Base-by-base conservation (phyloP, 2,888 invertebrate genomes). In the Ectemnius cavifrons region DNA sequence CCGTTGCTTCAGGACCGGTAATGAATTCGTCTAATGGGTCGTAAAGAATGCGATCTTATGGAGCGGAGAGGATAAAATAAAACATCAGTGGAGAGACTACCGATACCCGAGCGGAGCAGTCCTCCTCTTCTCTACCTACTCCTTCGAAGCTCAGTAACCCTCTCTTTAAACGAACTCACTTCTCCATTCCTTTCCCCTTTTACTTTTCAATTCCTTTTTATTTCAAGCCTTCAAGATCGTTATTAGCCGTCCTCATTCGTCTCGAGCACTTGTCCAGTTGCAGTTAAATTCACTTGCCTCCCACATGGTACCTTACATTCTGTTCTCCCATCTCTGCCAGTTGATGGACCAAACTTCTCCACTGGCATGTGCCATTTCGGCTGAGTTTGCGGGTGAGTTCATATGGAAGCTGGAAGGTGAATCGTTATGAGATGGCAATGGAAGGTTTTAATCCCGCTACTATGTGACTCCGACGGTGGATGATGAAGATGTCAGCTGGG, bases 1-100 rank as follows among this genome's bases (percentile, higher is more conserved):
- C 86, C 83, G 86, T 86, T 87, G 87, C 89, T 86, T 77, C 83
- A 81, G 87, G 37, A 87, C 88, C 78, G 87, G 89, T 90, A 91
- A 91, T 90, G 90, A 91, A 90, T 91, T 90, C 90, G 89, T 91
- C 90, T 90, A 90, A 91, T 91, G 90, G 90, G 88, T 90, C 90
- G 89, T 91, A 91, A 91, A 90, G 89, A 90, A 91, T 90, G 89
- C 88, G 90, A 90, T 90, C 89, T 91, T 90, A 91, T 89, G 89
- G 90, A 88, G 88, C 89, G 87, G 81, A 85, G 87, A 84, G 87
- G 87, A 89, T 88, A 89, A 90, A 90, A 90, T 90, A 89, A 90
- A 90, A 89, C 87, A 90, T 86, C 84, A 82, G 80, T 67, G 80
- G 77, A 77, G 83, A 86, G 84, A 87, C 89, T 90, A 89, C 90